Conservation (phyloP, 2,888 invertebrate species). For the Lasiommata megera region DNA sequence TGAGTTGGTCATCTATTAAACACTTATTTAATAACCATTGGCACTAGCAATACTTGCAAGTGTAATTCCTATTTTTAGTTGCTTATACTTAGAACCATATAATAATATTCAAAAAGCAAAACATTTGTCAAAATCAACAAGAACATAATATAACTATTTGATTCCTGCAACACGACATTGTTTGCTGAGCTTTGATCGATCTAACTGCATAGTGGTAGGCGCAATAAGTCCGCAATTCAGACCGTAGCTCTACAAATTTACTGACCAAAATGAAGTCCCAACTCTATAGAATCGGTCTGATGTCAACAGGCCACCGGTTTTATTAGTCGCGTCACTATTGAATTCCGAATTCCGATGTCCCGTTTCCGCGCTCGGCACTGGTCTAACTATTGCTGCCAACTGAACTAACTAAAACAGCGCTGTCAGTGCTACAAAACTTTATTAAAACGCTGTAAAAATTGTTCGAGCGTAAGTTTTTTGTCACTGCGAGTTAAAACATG, state of each 20-base stretch:
- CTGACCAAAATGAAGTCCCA: constrained; percentile 16
- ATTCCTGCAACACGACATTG: neutral
- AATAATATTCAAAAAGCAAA: too few species aligned
- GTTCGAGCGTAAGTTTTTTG: too few species aligned
- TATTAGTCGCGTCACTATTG: constrained; percentile 66
- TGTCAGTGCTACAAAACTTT: neutral
- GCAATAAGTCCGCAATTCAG: constrained; percentile 1
- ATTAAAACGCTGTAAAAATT: constrained; percentile 1
- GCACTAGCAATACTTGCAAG: too few species aligned
- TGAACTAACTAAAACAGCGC: neutral
- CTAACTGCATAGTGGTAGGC: neutral
- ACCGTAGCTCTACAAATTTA: constrained; percentile 9
- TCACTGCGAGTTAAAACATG: too few species aligned
- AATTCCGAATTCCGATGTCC: constrained; percentile 54
- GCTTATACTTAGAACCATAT: too few species aligned
- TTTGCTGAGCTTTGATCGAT: neutral
- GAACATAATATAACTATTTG: neutral
- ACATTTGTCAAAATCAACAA: too few species aligned
- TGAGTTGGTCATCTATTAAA: too few species aligned
- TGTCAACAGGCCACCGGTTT: constrained; percentile 17
- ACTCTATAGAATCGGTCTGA: constrained; percentile 13
- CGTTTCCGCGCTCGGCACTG: constrained; percentile 29
- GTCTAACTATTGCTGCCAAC: constrained; percentile 5
- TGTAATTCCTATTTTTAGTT: too few species aligned
- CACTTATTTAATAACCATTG: too few species aligned